Percentiles rank a stretch among this genome's conserved stretches.
Evolutionary conservation across 2,113 vertebrate genomes (phyloP).

Genomic region (Arvicanthis niloticus): DNA sequence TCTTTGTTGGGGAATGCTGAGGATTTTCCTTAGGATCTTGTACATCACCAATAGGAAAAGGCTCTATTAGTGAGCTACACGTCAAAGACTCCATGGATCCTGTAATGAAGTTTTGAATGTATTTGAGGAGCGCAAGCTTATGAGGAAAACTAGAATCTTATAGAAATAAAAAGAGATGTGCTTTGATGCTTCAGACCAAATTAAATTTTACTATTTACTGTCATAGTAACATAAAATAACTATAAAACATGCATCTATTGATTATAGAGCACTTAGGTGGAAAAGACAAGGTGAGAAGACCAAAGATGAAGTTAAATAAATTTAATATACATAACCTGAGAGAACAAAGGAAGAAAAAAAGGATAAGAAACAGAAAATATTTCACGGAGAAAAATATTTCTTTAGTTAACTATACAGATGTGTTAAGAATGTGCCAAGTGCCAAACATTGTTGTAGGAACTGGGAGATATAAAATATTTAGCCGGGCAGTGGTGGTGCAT

Average conservation of each 20-base stretch:
- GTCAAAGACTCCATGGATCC: background rate
- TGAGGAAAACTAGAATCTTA: background rate
- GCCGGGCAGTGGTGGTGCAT: too few relatives aligned
- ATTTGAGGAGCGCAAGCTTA: background rate
- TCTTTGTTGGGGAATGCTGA: background rate
- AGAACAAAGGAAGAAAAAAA: constrained; percentile 19
- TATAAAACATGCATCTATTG: background rate
- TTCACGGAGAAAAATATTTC: background rate
- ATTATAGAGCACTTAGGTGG: background rate
- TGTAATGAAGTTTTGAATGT: background rate
- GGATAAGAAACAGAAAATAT: background rate
- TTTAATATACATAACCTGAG: background rate
- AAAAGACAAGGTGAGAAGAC: background rate
- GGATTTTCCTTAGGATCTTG: background rate
- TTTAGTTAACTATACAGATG: constrained; percentile 23
- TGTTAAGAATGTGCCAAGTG: background rate
- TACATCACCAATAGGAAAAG: background rate
- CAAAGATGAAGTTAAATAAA: background rate
- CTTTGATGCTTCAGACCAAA: background rate
- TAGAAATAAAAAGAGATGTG: background rate
- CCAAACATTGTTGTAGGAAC: background rate
- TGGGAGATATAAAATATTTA: background rate
- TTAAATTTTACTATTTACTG: background rate
- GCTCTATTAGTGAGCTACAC: background rate
- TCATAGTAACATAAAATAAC: background rate